Conservation (phyloP, 2,888 invertebrate species). For the Ramazzottius varieornatus region DNA sequence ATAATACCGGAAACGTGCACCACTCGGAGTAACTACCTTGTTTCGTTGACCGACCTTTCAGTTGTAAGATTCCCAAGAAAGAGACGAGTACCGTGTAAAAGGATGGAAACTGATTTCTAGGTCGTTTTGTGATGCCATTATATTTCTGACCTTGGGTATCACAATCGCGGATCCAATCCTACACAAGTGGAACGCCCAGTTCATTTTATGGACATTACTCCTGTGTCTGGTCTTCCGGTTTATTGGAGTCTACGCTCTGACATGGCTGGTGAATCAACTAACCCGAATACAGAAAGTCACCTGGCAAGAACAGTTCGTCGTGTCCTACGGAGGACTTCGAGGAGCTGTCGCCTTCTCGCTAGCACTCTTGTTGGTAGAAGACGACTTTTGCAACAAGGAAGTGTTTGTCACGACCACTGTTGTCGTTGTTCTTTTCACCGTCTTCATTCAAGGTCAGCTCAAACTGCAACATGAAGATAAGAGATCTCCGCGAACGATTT, state of each 20-base stretch:
- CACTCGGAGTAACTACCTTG: no score
- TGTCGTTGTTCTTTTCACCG: slow-evolving; percentile 24
- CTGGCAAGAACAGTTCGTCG: slow-evolving; percentile 29
- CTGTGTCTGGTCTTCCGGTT: slow-evolving; percentile 26
- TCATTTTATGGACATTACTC: slow-evolving; percentile 24
- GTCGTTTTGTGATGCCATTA: slow-evolving; percentile 29
- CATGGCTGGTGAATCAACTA: slow-evolving; percentile 25
- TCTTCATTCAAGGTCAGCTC: slow-evolving; percentile 23
- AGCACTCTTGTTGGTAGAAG: slow-evolving; percentile 25
- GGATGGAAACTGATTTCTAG: no score
- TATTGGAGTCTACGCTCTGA: slow-evolving; percentile 25
- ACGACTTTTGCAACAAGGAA: slow-evolving; percentile 16
- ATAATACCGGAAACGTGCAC: no score
- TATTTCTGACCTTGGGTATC: slow-evolving; percentile 32
- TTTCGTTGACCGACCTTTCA: no score
- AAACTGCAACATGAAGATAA: no score
- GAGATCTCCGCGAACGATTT: no score
- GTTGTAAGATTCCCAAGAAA: no score
- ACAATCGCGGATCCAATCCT: slow-evolving; percentile 25
- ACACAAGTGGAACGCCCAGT: slow-evolving; percentile 27
- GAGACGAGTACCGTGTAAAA: no score
- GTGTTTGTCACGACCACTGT: slow-evolving; percentile 24
- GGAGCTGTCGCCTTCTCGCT: slow-evolving; percentile 32
- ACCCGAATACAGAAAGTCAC: slow-evolving; percentile 24
- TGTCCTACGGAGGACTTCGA: slow-evolving; percentile 31